Evolutionary conservation across 2,888 invertebrate genomes (phyloP), one percentile per base, ranked within the genome.

Genomic region (Caenorhabditis auriculariae): DNA sequence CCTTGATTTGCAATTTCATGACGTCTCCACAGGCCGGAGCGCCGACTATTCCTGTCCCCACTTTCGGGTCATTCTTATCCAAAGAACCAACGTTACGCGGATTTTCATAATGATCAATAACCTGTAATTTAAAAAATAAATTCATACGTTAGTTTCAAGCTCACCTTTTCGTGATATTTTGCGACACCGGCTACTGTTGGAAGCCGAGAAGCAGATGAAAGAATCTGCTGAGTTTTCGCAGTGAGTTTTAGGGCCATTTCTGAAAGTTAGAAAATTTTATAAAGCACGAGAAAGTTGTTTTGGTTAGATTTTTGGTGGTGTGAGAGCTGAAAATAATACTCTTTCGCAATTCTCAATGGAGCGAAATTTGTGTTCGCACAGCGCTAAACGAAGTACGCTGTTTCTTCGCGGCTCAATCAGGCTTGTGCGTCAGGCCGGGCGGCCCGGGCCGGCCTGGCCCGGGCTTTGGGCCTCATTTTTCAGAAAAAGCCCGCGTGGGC

Each of bases 21-120:
- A 99, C 98, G 85, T 99, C 98, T 48, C 98, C 98, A 82, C 98
- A 99, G 19, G 98, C 96, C 2, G 98, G 98, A 4, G 98, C 98
- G 23, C 98, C 98, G 12, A 99, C 98, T 5, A 98, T 86, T 0
- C 98, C 98, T 2, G 98, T 99, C 0, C 98, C 98, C 28, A 99
- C 95, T 75, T 86, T 89, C 63, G 87, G 87, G 77, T 95, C 93
- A 80, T 90, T 89, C 83, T 98, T 98, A 82, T 98, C 92, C 75
- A 98, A 81, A 0, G 95, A 91, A 0, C 98, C 98, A 53, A 98
- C 96, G 85, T 98, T 98, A 59, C 96, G 87, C 0, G 98, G 98
- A 84, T 98, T 98, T 84, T 99, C 96, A 83, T 98, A 99, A 83
- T 99, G 98, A 83, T 99, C 98, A 74, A 99, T 88, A 19, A 95